These are phyloP conservation scores for Jordanella pulchra DNA, from an alignment of 2,797 vertebrate genomes.

Conservation along the genomic window DNA sequence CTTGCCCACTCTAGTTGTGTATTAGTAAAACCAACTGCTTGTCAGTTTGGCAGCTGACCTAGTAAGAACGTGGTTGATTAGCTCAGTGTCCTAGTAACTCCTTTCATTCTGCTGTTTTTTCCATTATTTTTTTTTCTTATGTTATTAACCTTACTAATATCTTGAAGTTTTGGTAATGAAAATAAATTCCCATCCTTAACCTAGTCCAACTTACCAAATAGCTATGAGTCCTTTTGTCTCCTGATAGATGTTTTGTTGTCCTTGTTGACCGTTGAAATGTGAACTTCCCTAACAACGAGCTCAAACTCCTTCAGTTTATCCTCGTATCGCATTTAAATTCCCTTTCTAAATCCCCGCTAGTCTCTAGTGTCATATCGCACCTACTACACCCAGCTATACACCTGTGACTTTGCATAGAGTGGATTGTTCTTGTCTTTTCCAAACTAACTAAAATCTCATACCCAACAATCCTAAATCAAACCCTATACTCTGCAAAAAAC, in stretches of 20 bases:
- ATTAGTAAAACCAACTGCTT: constrained; percentile 62
- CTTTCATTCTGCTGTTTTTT: constrained; percentile 21
- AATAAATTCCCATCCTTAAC: constrained; percentile 32
- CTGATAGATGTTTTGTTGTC: constrained; percentile 49
- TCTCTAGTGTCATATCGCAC: constrained; percentile 45
- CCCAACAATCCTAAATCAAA: constrained; percentile 36
- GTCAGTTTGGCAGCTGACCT: constrained; percentile 51
- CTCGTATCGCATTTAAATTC: constrained; percentile 53
- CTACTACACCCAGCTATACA: constrained; percentile 31
- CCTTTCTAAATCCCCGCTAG: constrained; percentile 42
- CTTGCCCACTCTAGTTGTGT: constrained; percentile 72
- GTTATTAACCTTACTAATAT: constrained; percentile 27
- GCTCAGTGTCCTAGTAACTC: constrained; percentile 52
- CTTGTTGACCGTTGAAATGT: constrained; percentile 39
- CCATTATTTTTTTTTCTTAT: constrained; percentile 19
- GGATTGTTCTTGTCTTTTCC: constrained; percentile 41
- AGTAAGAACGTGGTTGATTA: constrained; percentile 25
- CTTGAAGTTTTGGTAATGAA: constrained; percentile 12
- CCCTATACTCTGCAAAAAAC: constrained; percentile 65
- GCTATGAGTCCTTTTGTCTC: constrained; percentile 36
- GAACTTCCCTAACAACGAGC: constrained; percentile 7
- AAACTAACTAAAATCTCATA: constrained; percentile 53
- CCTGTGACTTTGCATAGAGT: constrained; percentile 46
- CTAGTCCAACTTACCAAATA: constrained; percentile 35
- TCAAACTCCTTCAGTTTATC: constrained; percentile 45